These are phyloP conservation scores for Diphyllodes magnificus DNA, from an alignment of 2,113 vertebrate genomes.

Conservation along the genomic window DNA sequence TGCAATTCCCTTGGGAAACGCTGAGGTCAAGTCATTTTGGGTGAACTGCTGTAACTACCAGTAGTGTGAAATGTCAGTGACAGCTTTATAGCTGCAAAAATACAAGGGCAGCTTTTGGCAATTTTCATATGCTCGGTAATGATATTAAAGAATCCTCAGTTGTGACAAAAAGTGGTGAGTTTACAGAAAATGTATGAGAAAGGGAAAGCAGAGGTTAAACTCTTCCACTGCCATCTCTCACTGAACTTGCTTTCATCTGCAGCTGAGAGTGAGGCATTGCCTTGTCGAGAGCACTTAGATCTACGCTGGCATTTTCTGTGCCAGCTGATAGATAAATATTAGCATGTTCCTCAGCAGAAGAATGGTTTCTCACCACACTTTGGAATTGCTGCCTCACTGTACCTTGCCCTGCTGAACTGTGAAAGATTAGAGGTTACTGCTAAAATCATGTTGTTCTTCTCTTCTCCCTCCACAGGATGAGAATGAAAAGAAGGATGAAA, in stretches of 20 bases:
- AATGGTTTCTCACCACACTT: background rate
- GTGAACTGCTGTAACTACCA: background rate
- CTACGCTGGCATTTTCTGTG: background rate
- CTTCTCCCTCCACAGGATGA: constrained; percentile 68
- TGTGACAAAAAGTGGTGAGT: background rate
- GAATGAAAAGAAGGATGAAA: constrained; percentile 88
- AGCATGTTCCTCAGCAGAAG: background rate
- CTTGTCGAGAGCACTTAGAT: background rate
- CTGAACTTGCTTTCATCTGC: background rate
- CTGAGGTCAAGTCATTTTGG: background rate
- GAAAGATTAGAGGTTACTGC: background rate
- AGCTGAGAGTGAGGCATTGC: background rate
- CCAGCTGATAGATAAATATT: background rate
- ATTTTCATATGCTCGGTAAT: background rate
- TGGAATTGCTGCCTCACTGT: background rate
- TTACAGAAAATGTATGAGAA: background rate
- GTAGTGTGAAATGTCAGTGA: background rate
- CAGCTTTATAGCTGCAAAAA: background rate
- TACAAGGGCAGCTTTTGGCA: background rate
- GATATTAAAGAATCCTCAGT: background rate
- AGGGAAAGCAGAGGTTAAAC: background rate
- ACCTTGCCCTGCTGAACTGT: background rate
- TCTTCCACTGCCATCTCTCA: background rate
- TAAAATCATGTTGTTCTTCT: background rate
- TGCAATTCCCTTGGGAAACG: background rate